Base-by-base conservation (phyloP, 2,888 invertebrate species). In the Agrochola lychnidis region DNA sequence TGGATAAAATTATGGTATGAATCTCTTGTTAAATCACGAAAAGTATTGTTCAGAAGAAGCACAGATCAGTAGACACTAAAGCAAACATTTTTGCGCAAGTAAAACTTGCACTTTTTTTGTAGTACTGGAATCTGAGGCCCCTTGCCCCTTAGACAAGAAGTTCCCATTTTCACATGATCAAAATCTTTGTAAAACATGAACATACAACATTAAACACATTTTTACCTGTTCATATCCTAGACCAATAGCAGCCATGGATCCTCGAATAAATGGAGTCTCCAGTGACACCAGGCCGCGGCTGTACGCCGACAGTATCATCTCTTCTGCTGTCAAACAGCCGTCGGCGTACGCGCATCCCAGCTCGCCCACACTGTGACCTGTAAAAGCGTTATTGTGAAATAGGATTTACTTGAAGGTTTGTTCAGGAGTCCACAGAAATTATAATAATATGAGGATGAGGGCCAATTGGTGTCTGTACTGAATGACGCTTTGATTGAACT, bases 311-410 rank as follows among this genome's bases (percentile, higher is more conserved):
- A 98, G 93, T 67, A 99, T 98, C 96, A 98, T 98, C 94, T 99
- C 98, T 90, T 99, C 98, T 0, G 98, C 97, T 0, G 99, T 98
- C 78, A 99, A 97, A 83, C 98, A 98, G 0, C 98, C 99, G 92
- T 99, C 99, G 2, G 99, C 99, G 93, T 99, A 99, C 0, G 98
- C 99, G 92, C 99, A 99, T 1, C 98, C 99, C 45, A 99, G 95
- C 93, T 99, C 99, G 45, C 99, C 99, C 0, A 99, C 98, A 40
- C 99, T 99, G 93, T 99, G 99, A 1, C 99, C 99, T 97, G 73
- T 25, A 25, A 25, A 25, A 57, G 2, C 2, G 14, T 12, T 4
- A 56, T n/a, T 56, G n/a, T 12, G 56, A n/a, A 56, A n/a, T n/a
- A n/a, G 25, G 14, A 14, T 25, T 4, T 25, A 14, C 14, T 25